A percentile compares a stretch with the other conserved stretches of the same genome.
Evolutionary conservation across 2,113 vertebrate species (phyloP).

Genomic region (Mugil cephalus): DNA sequence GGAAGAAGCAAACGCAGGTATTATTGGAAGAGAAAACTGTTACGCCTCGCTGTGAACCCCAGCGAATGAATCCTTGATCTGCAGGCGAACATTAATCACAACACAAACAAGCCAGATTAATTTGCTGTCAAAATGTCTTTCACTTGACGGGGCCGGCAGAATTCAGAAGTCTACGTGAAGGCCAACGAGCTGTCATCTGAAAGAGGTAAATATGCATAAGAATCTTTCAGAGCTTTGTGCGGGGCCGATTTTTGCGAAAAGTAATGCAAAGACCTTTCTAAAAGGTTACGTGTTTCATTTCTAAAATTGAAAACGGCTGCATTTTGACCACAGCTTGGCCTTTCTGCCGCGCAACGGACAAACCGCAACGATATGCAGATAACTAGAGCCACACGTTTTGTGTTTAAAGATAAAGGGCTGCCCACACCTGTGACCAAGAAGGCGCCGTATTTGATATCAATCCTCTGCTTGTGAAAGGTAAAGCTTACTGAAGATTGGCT

Average conservation of each 20-base stretch:
- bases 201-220: conserved; percentile 17
- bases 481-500: neutral
- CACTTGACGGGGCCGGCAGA: neutral
- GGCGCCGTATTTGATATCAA: neutral
- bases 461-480: neutral
- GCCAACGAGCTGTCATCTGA: conserved; percentile 24
- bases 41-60: neutral
- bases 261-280: conserved; percentile 27
- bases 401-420: neutral
- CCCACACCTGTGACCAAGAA: neutral
- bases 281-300: conserved; percentile 49
- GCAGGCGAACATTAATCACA: conserved; percentile 11
- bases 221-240: conserved; percentile 4
- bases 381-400: neutral
- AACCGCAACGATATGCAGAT: conserved; percentile 5
- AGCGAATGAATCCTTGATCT: conserved; percentile 11
- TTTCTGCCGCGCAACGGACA: conserved; percentile 32
- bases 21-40: neutral
- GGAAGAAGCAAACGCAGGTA: neutral
- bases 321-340: conserved; percentile 38
- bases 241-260: neutral
- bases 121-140: conserved; percentile 22
- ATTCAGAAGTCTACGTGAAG: conserved; percentile 17
- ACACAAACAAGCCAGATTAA: conserved; percentile 11
- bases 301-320: conserved; percentile 8